Evolutionary conservation across 2,888 invertebrate genomes (phyloP).

Genomic region (Leptinotarsa peninsularis): DNA sequence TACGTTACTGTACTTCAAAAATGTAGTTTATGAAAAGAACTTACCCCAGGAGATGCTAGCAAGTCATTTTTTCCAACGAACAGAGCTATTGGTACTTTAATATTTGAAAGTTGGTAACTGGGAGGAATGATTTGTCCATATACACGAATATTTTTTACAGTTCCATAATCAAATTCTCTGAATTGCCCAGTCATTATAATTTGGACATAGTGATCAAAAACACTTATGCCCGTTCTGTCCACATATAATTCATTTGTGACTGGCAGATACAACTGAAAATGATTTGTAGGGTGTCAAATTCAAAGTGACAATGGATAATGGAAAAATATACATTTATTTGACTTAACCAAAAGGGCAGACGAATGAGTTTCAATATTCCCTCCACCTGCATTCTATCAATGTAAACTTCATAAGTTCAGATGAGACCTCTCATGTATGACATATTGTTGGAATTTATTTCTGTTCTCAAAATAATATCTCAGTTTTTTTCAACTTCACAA

Average conservation of each 20-base stretch:
- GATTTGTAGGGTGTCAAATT: not conserved
- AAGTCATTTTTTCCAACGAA: conserved; percentile 25
- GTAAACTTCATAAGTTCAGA: too few relatives aligned
- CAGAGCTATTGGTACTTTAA: conserved; percentile 22
- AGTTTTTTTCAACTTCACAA: too few relatives aligned
- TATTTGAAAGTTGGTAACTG: conserved; percentile 22
- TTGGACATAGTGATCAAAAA: conserved; percentile 21
- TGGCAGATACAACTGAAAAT: conserved; percentile 15
- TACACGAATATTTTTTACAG: conserved; percentile 1
- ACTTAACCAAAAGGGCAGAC: too few relatives aligned
- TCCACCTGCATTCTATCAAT: too few relatives aligned
- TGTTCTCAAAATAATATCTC: too few relatives aligned
- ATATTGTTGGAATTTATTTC: too few relatives aligned
- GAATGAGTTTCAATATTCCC: too few relatives aligned
- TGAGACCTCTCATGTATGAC: too few relatives aligned
- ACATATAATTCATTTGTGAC: conserved; percentile 2
- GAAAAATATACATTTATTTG: too few relatives aligned
- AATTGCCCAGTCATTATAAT: conserved; percentile 9
- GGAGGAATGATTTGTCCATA: conserved; percentile 21
- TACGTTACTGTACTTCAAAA: not conserved
- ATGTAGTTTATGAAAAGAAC: not conserved
- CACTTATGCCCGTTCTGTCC: conserved; percentile 20
- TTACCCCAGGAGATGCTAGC: conserved; percentile 24
- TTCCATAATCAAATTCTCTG: conserved; percentile 28
- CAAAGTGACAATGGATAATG: not conserved